phyloP scores from a whole-genome alignment of 2,888 invertebrate species.

The Coremacera marginata region DNA sequence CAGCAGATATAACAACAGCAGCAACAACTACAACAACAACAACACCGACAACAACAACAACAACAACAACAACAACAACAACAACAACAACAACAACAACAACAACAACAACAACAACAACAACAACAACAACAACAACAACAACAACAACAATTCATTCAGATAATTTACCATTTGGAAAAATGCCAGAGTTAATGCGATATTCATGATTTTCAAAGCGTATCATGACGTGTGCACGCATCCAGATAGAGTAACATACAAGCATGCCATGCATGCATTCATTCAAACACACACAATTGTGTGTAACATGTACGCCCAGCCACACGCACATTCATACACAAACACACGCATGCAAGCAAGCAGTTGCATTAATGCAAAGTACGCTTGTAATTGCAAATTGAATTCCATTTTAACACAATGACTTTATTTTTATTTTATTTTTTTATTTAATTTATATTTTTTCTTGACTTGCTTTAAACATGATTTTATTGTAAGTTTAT shows the following conservation, averaged over 20 bases:
- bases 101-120: slow-evolving; percentile 32
- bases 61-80: slow-evolving; percentile 25
- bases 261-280: slow-evolving; percentile 44
- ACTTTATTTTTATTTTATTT: not conserved
- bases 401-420: not conserved
- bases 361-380: too few species aligned
- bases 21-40: slow-evolving; percentile 35
- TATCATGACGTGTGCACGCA: slow-evolving; percentile 67
- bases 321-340: slow-evolving; percentile 33
- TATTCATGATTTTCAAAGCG: slow-evolving; percentile 63
- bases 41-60: slow-evolving; percentile 41
- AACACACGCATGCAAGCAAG: slow-evolving; percentile 12
- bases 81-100: slow-evolving; percentile 43
- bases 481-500: too few species aligned
- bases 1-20: slow-evolving; percentile 38
- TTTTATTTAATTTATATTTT: slow-evolving; percentile 3
- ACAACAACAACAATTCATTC: slow-evolving; percentile 35
- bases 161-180: slow-evolving; percentile 49
- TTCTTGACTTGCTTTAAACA: slow-evolving; percentile 15
- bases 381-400: slow-evolving; percentile 9
- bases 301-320: not conserved
- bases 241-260: slow-evolving; percentile 38
- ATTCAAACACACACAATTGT: slow-evolving; percentile 54
- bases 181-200: slow-evolving; percentile 56
- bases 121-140: slow-evolving; percentile 41